Percentiles rank a stretch among this genome's conserved stretches.
These are phyloP conservation scores for Camponotus pennsylvanicus DNA, from an alignment of 1,140 invertebrate genomes.

Conservation along the genomic window DNA sequence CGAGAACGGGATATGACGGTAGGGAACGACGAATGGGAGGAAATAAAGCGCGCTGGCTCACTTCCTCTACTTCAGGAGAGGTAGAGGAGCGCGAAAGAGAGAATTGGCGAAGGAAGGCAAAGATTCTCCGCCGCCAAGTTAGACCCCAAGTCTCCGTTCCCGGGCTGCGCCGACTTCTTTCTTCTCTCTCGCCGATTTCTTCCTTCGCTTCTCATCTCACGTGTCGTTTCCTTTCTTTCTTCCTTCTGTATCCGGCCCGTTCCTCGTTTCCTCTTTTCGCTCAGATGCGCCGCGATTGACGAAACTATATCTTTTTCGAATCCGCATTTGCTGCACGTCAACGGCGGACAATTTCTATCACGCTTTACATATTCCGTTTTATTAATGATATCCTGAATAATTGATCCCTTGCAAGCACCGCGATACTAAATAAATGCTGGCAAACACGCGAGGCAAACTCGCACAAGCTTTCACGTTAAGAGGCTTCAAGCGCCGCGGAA, in stretches of 20 bases:
- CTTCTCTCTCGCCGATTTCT: constrained; percentile 5
- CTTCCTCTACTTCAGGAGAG: constrained; percentile 49
- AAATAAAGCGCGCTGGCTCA: constrained; percentile 75
- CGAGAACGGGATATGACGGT: constrained; percentile 45
- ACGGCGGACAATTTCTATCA: constrained; percentile 57
- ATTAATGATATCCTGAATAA: constrained; percentile 70
- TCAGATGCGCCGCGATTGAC: constrained; percentile 21
- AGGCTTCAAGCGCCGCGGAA: constrained; percentile 27
- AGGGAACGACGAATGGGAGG: constrained; percentile 54
- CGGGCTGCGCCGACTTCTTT: constrained; percentile 11
- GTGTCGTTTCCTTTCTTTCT: background rate
- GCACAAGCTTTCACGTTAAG: constrained; percentile 36
- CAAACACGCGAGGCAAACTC: constrained; percentile 20
- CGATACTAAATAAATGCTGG: constrained; percentile 1
- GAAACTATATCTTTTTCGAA: constrained; percentile 54
- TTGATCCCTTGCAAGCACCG: constrained; percentile 57
- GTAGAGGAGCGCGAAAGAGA: background rate
- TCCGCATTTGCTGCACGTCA: background rate
- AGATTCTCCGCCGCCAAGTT: constrained; percentile 59
- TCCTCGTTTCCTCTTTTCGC: constrained; percentile 16
- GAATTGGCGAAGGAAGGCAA: constrained; percentile 62
- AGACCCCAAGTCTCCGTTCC: constrained; percentile 32
- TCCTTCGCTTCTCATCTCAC: background rate
- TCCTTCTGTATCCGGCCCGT: background rate
- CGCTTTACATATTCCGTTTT: constrained; percentile 67